Percentiles rank a stretch among this genome's conserved stretches.
phyloP scores from a whole-genome alignment of 2,797 vertebrate species.

The Trachurus trachurus region DNA sequence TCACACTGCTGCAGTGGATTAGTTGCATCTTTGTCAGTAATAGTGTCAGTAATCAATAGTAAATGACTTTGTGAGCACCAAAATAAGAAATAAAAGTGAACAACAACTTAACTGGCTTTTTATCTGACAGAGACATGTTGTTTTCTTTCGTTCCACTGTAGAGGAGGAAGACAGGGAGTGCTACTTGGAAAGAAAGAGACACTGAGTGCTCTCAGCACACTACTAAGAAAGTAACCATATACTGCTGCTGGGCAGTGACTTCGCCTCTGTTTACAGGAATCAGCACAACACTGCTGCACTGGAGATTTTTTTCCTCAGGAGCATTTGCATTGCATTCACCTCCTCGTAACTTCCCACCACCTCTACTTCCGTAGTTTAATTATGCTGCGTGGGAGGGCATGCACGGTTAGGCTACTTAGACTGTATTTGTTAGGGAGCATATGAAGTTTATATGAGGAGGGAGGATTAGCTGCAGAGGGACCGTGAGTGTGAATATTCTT shows the following conservation, averaged over 20 bases:
- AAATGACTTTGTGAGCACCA: neutral
- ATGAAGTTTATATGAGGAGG: constrained; percentile 20
- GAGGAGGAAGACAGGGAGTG: constrained; percentile 26
- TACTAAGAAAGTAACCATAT: constrained; percentile 71
- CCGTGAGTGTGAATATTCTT: constrained; percentile 5
- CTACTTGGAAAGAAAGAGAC: constrained; percentile 65
- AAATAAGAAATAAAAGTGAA: neutral
- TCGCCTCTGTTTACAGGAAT: constrained; percentile 66
- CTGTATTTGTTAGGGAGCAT: constrained; percentile 2
- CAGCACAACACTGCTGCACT: constrained; percentile 32
- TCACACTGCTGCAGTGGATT: neutral
- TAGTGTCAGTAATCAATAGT: no score
- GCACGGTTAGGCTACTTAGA: neutral
- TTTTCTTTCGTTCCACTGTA: constrained; percentile 31
- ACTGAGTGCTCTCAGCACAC: constrained; percentile 37
- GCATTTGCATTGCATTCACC: constrained; percentile 25
- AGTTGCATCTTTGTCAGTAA: neutral
- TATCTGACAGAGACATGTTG: constrained; percentile 36
- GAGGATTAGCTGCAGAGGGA: constrained; percentile 11
- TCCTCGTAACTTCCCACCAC: constrained; percentile 13
- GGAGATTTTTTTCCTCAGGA: constrained; percentile 12
- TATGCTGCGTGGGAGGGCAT: constrained; percentile 1
- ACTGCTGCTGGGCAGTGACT: constrained; percentile 41
- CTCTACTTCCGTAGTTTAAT: constrained; percentile 10
- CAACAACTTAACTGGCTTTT: constrained; percentile 10